Evolutionary conservation across 1,140 invertebrate species (phyloP).

Genomic region (Scylla paramamosain): DNA sequence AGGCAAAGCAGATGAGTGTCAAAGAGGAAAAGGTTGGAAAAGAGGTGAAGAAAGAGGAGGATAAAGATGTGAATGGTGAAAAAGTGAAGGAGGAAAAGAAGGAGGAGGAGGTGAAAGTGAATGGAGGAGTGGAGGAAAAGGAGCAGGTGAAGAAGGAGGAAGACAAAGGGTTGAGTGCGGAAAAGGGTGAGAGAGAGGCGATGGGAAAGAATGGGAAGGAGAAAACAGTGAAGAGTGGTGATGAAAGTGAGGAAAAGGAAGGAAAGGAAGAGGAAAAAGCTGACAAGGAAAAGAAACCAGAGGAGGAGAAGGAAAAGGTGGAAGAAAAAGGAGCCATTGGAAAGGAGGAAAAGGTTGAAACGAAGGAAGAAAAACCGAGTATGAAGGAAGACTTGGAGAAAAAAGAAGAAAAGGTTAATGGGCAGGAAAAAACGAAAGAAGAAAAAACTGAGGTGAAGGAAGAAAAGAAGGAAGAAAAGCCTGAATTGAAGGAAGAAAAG

Average conservation of each 20-base stretch:
- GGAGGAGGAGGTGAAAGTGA: not conserved
- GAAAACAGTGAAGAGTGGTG: not conserved
- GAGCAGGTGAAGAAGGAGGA: too few relatives aligned
- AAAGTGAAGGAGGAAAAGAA: constrained; percentile 16
- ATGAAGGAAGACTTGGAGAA: not conserved
- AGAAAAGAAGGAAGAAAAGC: not conserved
- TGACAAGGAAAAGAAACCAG: not conserved
- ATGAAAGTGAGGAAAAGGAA: not conserved
- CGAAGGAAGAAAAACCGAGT: not conserved
- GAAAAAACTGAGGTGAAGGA: not conserved
- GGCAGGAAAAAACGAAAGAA: not conserved
- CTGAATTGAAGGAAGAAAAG: not conserved
- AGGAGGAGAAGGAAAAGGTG: not conserved
- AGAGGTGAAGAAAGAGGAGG: not conserved
- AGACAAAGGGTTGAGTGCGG: not conserved
- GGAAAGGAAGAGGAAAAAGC: not conserved
- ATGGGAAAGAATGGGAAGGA: not conserved
- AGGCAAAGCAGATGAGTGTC: not conserved
- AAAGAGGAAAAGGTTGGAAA: constrained; percentile 21
- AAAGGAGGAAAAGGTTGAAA: not conserved
- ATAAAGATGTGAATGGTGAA: not conserved
- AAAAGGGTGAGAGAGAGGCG: not conserved
- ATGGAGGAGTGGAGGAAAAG: not conserved
- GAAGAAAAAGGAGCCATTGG: not conserved
- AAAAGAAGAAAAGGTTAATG: not conserved